Evolutionary conservation across 2,888 invertebrate genomes (phyloP).

Genomic region (Tachina fera): DNA sequence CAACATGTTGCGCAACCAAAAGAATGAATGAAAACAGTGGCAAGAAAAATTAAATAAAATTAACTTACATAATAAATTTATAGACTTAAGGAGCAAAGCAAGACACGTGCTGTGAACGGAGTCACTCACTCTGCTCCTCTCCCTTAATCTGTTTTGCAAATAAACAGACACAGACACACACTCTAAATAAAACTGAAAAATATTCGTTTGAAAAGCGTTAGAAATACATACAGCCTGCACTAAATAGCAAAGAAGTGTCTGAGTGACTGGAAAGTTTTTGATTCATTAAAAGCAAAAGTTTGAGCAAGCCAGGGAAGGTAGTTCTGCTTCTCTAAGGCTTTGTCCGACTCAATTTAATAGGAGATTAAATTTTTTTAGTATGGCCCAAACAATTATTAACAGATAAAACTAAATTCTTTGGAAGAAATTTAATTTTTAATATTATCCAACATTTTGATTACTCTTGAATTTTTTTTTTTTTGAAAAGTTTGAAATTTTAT

Average conservation of each 20-base stretch:
- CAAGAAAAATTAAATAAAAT: conserved; percentile 44
- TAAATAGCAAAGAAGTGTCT: conserved; percentile 23
- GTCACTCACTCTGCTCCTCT: conserved; percentile 43
- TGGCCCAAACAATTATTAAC: no score
- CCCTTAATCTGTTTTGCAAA: conserved; percentile 39
- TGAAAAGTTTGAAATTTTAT: not conserved
- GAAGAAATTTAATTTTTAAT: not conserved
- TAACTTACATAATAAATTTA: conserved; percentile 69
- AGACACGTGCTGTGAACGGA: conserved; percentile 47
- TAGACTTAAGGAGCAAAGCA: conserved; percentile 57
- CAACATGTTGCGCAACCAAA: conserved; percentile 67
- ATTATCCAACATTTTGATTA: no score
- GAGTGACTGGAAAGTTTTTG: not conserved
- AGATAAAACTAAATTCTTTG: no score
- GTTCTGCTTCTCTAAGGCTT: no score
- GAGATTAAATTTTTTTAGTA: no score
- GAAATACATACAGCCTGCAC: conserved; percentile 18
- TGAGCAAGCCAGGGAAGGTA: no score
- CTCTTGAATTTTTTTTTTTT: not conserved
- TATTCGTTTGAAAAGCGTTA: conserved; percentile 1
- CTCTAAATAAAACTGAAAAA: not conserved
- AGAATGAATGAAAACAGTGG: not conserved
- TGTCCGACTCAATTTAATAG: no score
- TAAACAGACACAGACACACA: conserved; percentile 16
- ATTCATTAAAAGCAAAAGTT: conserved; percentile 2